phyloP scores from a whole-genome alignment of 2,888 invertebrate genomes.

The Oegoconia quadripuncta region DNA sequence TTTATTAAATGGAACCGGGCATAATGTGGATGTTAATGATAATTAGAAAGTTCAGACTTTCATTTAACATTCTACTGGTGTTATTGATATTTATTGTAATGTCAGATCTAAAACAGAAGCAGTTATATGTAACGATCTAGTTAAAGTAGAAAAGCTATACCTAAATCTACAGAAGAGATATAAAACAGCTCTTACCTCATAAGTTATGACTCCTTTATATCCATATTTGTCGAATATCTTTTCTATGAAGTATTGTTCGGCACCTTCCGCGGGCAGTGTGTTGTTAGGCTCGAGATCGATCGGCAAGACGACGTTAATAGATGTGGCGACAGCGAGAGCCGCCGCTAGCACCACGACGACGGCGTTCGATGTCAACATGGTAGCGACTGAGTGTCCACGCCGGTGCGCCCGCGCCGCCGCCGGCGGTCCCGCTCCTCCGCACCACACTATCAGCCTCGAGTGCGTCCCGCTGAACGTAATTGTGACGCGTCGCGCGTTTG shows the following conservation, averaged over 20 bases:
- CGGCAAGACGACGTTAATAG: slow-evolving; percentile 19
- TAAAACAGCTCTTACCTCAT: slow-evolving; percentile 79
- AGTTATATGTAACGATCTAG: too few species aligned
- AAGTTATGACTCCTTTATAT: slow-evolving; percentile 74
- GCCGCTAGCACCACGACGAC: slow-evolving; percentile 56
- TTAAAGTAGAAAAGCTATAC: too few species aligned
- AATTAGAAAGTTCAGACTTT: too few species aligned
- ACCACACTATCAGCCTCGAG: slow-evolving; percentile 55
- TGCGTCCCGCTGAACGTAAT: slow-evolving; percentile 44
- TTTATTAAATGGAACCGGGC: too few species aligned
- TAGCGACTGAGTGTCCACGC: slow-evolving; percentile 47
- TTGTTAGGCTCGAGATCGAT: slow-evolving; percentile 35
- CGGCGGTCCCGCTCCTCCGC: slow-evolving; percentile 44
- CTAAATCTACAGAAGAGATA: too few species aligned
- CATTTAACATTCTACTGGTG: too few species aligned
- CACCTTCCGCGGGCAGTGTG: slow-evolving; percentile 51
- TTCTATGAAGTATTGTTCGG: slow-evolving; percentile 69
- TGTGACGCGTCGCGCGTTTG: slow-evolving; percentile 35
- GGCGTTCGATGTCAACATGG: slow-evolving; percentile 56
- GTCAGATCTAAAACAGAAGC: too few species aligned
- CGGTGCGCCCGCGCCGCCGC: slow-evolving; percentile 36
- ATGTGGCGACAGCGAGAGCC: slow-evolving; percentile 33
- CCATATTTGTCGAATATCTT: slow-evolving; percentile 80
- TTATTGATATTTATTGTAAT: too few species aligned
- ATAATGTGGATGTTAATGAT: too few species aligned